phyloP scores from a whole-genome alignment of 2,113 vertebrate species.

The Acanthochromis polyacanthus region DNA sequence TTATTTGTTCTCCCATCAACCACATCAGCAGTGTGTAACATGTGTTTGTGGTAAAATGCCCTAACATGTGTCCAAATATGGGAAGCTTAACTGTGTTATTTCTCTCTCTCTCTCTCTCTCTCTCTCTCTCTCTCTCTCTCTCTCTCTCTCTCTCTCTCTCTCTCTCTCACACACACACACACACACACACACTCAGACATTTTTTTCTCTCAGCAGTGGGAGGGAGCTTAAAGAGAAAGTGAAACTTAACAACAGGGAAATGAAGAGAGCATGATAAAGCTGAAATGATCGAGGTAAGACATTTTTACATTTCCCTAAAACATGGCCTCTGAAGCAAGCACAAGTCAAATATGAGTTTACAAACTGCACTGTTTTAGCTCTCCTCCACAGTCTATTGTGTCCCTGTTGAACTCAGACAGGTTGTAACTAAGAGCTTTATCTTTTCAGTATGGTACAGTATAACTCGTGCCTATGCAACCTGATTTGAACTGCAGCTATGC shows the following conservation, averaged over 20 bases:
- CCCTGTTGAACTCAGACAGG: neutral
- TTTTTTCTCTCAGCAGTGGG: constrained; percentile 18
- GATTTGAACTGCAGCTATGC: constrained; percentile 32
- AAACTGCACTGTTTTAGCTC: neutral
- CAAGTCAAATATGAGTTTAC: neutral
- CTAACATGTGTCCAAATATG: neutral
- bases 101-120: too few species aligned
- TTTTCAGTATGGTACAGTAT: neutral
- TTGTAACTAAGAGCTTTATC: neutral
- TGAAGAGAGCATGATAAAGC: constrained; percentile 37
- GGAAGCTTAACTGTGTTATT: neutral
- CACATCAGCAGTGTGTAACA: too few species aligned
- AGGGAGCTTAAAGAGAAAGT: constrained; percentile 68
- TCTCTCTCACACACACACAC: constrained; percentile 5
- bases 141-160: too few species aligned
- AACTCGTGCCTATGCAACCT: constrained; percentile 3
- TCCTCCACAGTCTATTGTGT: neutral
- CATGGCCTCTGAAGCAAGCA: neutral
- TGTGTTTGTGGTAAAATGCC: too few species aligned
- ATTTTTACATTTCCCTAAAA: neutral
- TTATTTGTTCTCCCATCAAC: too few species aligned
- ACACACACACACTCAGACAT: neutral
- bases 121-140: too few species aligned
- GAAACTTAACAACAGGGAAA: constrained; percentile 50
- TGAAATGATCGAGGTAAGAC: constrained; percentile 58